Evolutionary conservation across 2,797 vertebrate species (phyloP).

Genomic region (Acrossocheilus wenchowensis): DNA sequence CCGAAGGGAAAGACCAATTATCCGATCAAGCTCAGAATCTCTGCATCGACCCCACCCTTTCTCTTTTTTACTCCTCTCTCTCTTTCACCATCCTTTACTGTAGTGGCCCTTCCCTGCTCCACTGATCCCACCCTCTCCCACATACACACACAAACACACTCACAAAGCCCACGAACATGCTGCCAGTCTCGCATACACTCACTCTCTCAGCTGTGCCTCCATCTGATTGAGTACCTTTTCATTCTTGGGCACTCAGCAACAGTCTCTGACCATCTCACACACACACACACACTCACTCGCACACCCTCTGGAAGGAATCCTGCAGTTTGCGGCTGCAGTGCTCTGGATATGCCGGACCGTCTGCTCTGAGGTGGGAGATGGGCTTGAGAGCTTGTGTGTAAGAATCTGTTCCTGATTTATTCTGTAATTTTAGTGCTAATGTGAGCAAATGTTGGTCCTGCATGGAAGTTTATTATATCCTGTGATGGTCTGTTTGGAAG

Average conservation of each 20-base stretch:
- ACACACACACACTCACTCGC: constrained; percentile 32
- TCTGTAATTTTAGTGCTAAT: constrained; percentile 14
- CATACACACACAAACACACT: constrained; percentile 31
- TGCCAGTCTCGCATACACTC: constrained; percentile 18
- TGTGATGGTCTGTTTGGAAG: not conserved
- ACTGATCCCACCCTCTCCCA: constrained; percentile 52
- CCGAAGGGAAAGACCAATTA: constrained; percentile 38
- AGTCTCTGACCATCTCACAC: constrained; percentile 58
- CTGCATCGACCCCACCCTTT: constrained; percentile 67
- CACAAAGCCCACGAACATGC: constrained; percentile 33
- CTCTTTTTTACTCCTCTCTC: constrained; percentile 38
- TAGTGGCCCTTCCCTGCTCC: constrained; percentile 45
- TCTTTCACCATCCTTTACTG: constrained; percentile 35
- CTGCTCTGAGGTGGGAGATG: constrained; percentile 73
- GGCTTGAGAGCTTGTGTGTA: constrained; percentile 52
- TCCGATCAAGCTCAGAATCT: constrained; percentile 52
- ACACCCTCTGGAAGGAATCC: constrained; percentile 60
- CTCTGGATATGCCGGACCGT: constrained; percentile 62
- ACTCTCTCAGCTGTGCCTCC: constrained; percentile 61
- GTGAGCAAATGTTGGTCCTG: not conserved
- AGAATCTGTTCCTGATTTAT: constrained; percentile 27
- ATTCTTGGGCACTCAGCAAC: constrained; percentile 73
- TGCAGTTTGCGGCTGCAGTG: constrained; percentile 62
- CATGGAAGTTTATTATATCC: not conserved
- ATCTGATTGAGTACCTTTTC: constrained; percentile 75